Evolutionary conservation across 2,797 vertebrate genomes (phyloP).

Genomic region (Phoeniculus purpureus): DNA sequence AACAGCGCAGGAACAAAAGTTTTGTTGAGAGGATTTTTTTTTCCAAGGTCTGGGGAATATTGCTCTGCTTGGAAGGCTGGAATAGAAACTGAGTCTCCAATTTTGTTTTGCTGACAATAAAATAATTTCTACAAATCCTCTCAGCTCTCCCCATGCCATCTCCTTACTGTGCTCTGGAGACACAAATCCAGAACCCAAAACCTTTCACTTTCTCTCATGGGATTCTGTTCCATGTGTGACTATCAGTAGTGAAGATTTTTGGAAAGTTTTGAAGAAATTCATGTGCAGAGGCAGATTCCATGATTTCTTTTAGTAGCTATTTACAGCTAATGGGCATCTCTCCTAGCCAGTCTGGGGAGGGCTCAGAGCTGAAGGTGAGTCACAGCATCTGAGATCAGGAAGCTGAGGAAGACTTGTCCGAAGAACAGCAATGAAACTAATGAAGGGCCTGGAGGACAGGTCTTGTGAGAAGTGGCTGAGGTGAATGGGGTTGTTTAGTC

Average conservation of each 20-base stretch:
- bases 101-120: background rate
- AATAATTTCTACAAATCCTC: background rate
- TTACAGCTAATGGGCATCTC: background rate
- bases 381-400: accelerated
- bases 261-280: background rate
- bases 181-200: background rate
- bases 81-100: background rate
- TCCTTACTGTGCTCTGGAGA: background rate
- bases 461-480: too few species aligned
- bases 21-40: background rate
- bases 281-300: background rate
- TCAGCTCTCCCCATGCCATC: background rate
- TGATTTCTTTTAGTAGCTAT: background rate
- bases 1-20: background rate
- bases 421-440: too few species aligned
- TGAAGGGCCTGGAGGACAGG: too few species aligned
- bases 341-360: background rate
- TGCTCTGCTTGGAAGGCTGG: background rate
- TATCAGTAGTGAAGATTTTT: background rate
- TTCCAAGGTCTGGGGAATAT: background rate
- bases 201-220: background rate
- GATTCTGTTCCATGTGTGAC: background rate
- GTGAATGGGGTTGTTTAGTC: too few species aligned
- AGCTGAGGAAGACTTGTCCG: background rate
- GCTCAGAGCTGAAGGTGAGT: accelerated